These are phyloP conservation scores for Microplitis deprimator DNA, from an alignment of 2,888 invertebrate species.

Conservation along the genomic window DNA sequence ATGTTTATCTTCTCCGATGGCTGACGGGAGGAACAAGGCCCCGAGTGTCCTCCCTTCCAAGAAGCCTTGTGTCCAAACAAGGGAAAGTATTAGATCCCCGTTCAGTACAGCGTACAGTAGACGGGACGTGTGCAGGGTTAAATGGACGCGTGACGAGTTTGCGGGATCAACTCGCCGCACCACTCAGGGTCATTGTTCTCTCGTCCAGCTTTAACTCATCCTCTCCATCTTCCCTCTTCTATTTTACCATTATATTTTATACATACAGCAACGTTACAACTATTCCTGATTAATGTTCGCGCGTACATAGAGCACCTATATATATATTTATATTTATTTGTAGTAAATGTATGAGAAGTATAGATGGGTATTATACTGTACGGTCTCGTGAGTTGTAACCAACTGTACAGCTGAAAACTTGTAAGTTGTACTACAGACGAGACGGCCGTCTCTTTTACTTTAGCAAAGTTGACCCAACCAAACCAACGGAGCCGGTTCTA, in stretches of 20 bases:
- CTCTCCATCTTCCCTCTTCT: neutral
- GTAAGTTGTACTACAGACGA: neutral
- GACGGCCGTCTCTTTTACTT: neutral
- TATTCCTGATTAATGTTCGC: neutral
- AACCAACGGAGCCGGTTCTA: constrained; percentile 39
- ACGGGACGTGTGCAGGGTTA: constrained; percentile 61
- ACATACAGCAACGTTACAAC: neutral
- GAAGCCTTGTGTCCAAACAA: constrained; percentile 62
- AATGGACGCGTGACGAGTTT: constrained; percentile 63
- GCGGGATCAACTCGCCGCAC: constrained; percentile 48
- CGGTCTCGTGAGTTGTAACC: too few species aligned
- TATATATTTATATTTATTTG: neutral
- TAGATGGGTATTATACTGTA: too few species aligned
- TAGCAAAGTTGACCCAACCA: constrained; percentile 10
- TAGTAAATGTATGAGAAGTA: too few species aligned
- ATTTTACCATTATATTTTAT: neutral
- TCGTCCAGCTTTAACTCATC: constrained; percentile 27
- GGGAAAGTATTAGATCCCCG: constrained; percentile 61
- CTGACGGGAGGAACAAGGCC: neutral
- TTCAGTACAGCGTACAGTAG: constrained; percentile 18
- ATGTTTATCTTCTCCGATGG: constrained; percentile 19
- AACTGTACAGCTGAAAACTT: neutral
- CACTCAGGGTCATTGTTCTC: constrained; percentile 55
- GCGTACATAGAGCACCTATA: neutral
- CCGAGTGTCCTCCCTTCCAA: constrained; percentile 48